Conservation (phyloP, 2,797 vertebrate species). For the Siniperca undulata region DNA sequence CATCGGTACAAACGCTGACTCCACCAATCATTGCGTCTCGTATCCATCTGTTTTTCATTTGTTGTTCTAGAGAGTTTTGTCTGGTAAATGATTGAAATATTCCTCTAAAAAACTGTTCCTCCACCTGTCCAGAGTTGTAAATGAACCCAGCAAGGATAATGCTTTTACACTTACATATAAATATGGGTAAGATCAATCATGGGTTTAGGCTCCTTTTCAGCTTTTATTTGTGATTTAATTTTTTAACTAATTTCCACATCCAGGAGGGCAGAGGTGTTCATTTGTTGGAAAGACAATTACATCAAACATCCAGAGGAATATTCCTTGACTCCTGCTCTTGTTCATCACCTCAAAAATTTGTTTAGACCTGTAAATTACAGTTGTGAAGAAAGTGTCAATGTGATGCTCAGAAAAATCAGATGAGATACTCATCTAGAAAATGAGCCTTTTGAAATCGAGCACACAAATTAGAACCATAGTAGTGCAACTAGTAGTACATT, state of each 20-base stretch:
- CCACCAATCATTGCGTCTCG: not conserved
- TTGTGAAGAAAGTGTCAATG: slow-evolving; percentile 16
- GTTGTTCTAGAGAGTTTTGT: not conserved
- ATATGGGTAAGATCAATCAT: not conserved
- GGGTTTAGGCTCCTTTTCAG: not conserved
- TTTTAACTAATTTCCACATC: not conserved
- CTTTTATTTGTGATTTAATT: not conserved
- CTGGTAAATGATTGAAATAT: not conserved
- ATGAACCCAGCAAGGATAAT: not conserved
- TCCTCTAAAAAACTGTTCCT: not conserved
- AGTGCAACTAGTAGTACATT: not conserved
- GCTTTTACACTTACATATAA: not conserved
- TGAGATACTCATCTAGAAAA: not conserved
- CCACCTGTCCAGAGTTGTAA: not conserved
- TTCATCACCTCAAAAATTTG: not conserved
- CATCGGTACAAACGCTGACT: not conserved
- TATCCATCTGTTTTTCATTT: not conserved
- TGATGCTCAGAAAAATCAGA: slow-evolving; percentile 12
- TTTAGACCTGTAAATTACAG: not conserved
- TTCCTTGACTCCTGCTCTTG: not conserved
- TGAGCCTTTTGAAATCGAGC: not conserved
- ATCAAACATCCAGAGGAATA: not conserved
- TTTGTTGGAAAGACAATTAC: not conserved
- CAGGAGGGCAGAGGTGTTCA: not conserved
- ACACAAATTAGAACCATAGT: not conserved